Base-by-base conservation (phyloP, 2,888 invertebrate species). In the Bedellia somnulentella region DNA sequence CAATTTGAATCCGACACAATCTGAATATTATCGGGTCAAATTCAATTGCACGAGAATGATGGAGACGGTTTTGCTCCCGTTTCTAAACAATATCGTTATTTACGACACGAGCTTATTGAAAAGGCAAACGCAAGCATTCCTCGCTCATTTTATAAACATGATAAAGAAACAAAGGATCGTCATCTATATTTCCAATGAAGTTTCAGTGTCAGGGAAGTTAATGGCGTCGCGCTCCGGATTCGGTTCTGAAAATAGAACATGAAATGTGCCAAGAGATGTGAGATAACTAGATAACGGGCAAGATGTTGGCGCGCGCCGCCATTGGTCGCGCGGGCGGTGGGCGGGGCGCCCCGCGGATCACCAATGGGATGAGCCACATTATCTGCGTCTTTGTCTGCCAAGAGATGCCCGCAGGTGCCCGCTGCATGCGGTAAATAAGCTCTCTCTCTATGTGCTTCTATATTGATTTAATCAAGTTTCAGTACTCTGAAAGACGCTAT, bases 321-420 rank as follows among this genome's bases (percentile, higher is more conserved):
- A 73, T 73, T 73, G 73, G 73, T 36, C 51, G 41, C 47, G 53
- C 42, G 42, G 45, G 40, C 42, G 32, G 45, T 47, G 60, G 75
- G 76, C 75, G 75, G 62, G 63, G 64, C 63, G 58, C 51, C 57
- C 49, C 49, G 64, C 76, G 80, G 79, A 79, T 75, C 78, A 75
- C 77, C 80, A 77, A 79, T 80, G 67, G 70, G 75, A 75, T 75
- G 67, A 49, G 52, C 68, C 59, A 53, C 58, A 61, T 75, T 73
- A 70, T 75, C 73, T 71, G 58, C 68, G 64, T 71, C 70, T 71
- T 75, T 73, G 78, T 78, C 80, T 79, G 79, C 70, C 76, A 57
- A 44, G 50, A n/a, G 68, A 64, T 49, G 63, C 64, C 64, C 16
- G 11, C 29, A 27, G 21, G 21, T 29, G 29, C 29, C 22, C 21